Percentiles rank a stretch among this genome's conserved stretches.
Evolutionary conservation across 2,113 vertebrate genomes (phyloP).

Genomic region (Chiloscyllium plagiosum): DNA sequence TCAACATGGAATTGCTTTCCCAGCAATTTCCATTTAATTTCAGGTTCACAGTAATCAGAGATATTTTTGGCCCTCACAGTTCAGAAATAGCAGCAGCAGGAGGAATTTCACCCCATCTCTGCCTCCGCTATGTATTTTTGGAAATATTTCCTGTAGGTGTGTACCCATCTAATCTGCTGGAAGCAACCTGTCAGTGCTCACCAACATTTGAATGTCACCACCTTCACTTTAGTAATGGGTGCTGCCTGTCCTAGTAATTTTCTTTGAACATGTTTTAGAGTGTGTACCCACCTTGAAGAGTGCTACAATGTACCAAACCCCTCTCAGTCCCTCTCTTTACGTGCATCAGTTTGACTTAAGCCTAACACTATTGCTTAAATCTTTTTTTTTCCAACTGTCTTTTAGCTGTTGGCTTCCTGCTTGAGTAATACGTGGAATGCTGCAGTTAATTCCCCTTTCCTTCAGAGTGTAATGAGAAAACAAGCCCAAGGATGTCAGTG

Average conservation of each 20-base stretch:
- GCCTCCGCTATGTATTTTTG: neutral
- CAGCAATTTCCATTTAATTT: neutral
- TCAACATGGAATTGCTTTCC: neutral
- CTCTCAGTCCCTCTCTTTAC: neutral
- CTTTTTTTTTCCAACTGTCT: neutral
- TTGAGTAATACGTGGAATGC: neutral
- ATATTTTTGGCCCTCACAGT: neutral
- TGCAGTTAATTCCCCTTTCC: neutral
- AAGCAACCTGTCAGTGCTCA: neutral
- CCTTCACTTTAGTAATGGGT: neutral
- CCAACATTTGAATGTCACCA: neutral
- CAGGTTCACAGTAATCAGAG: neutral
- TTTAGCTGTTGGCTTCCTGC: neutral
- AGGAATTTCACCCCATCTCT: neutral
- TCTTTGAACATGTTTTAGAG: neutral
- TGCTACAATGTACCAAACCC: neutral
- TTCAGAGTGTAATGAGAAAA: neutral
- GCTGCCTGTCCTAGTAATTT: neutral
- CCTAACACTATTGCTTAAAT: neutral
- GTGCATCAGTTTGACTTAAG: neutral
- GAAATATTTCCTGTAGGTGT: neutral
- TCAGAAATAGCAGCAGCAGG: neutral
- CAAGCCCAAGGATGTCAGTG: neutral
- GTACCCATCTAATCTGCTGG: neutral
- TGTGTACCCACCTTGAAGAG: neutral